Evolutionary conservation across 2,113 vertebrate genomes (phyloP), one percentile per base, ranked within the genome.

Genomic region (Coryphaenoides rupestris): DNA sequence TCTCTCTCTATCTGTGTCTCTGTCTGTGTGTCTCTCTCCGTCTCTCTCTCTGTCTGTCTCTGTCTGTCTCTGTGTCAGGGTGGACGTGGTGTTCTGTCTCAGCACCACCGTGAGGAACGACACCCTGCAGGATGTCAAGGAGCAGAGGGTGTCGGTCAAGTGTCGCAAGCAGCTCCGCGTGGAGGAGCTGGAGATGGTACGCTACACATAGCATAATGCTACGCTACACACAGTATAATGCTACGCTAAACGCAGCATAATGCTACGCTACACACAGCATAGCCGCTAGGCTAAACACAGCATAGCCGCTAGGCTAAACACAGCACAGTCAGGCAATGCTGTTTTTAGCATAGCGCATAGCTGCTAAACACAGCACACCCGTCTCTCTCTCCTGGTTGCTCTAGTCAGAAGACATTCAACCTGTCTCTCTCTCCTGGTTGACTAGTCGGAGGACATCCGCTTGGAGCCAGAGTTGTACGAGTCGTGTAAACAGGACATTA

Each of bases 131-230:
- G 96, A 98, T 4, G 93, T 82, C 59, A 93, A 93, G 78, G 96
- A 98, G 62, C 96, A 98, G 83, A 87, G 95, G 0, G 96, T 99
- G 0, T 97, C 96, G 21, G 81, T 98, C 55, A 99, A 98, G 75
- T 99, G 96, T 82, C 94, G 96, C 21, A 95, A 94, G 57, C 96
- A 99, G 89, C 93, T 99, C 56, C 87, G 95, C 0, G 96, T 98
- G 19, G 96, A 99, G 74, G 96, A 99, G 76, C 90, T 99, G 5
- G 96, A 98, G 82, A 98, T 99, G 96, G 96, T 99, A 88, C 78
- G 82, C 62, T 53, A 26, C 3, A 26, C 63, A 23, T 28, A 21
- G 16, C 21, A 16, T 17, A 45, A 45, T 13, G 40, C n/a, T n/a
- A n/a, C n/a, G n/a, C n/a, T n/a, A n/a, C n/a, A n/a, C n/a, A n/a